Conservation (phyloP, 92 coral and sea anemone species). For the Paragorgia papillata region DNA sequence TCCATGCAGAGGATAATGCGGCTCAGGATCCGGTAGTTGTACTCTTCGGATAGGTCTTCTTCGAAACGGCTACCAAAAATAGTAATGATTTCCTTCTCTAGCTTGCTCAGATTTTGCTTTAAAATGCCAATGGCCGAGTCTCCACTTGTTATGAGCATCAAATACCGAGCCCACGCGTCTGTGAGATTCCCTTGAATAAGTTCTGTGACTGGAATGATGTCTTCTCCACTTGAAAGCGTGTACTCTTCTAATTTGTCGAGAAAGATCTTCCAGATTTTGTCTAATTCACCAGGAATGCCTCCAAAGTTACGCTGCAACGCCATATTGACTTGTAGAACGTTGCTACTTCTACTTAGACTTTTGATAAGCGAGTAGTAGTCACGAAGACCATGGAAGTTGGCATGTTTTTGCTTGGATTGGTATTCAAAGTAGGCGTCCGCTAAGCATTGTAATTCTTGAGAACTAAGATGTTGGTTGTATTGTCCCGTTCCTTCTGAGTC, state of each 20-base stretch:
- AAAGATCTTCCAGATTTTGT: constrained; percentile 62
- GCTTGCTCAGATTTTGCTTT: constrained; percentile 15
- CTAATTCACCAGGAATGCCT: constrained; percentile 40
- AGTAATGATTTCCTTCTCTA: constrained; percentile 38
- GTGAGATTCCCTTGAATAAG: constrained; percentile 44
- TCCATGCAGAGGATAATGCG: constrained; percentile 55
- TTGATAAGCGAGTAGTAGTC: constrained; percentile 54
- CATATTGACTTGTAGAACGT: constrained; percentile 23
- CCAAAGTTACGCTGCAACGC: constrained; percentile 55
- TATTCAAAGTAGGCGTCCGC: constrained; percentile 52
- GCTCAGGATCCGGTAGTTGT: constrained; percentile 51
- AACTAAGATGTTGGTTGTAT: constrained; percentile 1
- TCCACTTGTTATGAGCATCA: constrained; percentile 51
- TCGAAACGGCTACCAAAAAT: constrained; percentile 54
- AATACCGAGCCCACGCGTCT: constrained; percentile 49
- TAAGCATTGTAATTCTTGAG: constrained; percentile 40
- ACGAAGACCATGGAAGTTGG: constrained; percentile 48
- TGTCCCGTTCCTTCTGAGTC: constrained; percentile 1
- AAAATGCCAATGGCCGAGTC: constrained; percentile 52
- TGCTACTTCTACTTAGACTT: constrained; percentile 42
- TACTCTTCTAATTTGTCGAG: constrained; percentile 46
- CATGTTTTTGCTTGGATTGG: constrained; percentile 37
- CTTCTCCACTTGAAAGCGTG: constrained; percentile 13
- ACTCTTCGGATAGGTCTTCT: constrained; percentile 56
- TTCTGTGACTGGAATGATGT: constrained; percentile 46